These are phyloP conservation scores for Arizona elegans DNA, from an alignment of 2,113 vertebrate species.

Conservation along the genomic window DNA sequence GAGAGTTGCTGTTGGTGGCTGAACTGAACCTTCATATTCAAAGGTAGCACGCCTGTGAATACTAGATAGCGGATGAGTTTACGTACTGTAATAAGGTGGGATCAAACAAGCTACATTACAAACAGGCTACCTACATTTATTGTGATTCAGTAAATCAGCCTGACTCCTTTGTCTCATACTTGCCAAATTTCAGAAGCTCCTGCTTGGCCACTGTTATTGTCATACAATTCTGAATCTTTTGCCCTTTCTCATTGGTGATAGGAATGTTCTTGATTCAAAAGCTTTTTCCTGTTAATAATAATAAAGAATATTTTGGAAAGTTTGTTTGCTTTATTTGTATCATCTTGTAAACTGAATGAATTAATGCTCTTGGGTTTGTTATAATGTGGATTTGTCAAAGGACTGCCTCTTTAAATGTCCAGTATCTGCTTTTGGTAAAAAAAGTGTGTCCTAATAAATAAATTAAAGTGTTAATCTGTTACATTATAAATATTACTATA, in stretches of 20 bases:
- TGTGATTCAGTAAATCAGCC: neutral
- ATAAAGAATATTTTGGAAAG: neutral
- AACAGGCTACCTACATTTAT: no score
- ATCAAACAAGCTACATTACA: neutral
- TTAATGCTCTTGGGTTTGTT: constrained; percentile 30
- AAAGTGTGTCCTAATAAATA: constrained; percentile 16
- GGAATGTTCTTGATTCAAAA: neutral
- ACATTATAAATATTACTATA: constrained; percentile 18
- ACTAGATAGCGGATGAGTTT: neutral
- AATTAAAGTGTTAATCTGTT: neutral
- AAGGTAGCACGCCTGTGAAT: neutral
- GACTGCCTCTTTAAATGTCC: neutral
- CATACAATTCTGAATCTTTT: neutral
- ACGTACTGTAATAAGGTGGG: neutral
- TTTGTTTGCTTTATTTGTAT: neutral
- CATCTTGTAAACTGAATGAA: no score
- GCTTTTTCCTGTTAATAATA: neutral
- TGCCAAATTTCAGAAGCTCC: neutral
- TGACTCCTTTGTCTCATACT: neutral
- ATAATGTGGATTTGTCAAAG: constrained; percentile 24
- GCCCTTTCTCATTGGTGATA: neutral
- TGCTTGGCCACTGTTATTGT: neutral
- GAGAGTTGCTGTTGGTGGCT: neutral
- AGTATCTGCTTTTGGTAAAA: neutral
- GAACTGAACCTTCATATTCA: neutral